phyloP scores from a whole-genome alignment of 2,113 vertebrate species.

The Myiopsitta monachus region DNA sequence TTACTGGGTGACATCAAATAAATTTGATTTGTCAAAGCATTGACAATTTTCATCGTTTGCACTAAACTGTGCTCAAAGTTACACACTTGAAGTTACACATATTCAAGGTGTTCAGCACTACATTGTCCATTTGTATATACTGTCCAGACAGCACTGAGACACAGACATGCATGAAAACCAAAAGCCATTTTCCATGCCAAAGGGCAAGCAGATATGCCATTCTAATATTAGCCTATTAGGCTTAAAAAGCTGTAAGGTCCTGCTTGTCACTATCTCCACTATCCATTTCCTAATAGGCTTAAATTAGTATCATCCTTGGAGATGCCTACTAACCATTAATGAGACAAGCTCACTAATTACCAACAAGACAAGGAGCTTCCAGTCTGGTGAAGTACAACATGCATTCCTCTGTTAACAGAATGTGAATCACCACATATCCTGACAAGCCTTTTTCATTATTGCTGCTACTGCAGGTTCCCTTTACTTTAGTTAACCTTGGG shows the following conservation, averaged over 20 bases:
- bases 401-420: background rate
- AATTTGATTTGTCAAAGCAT: background rate
- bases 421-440: background rate
- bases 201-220: background rate
- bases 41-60: background rate
- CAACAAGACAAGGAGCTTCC: background rate
- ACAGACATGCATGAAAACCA: background rate
- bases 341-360: background rate
- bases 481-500: background rate
- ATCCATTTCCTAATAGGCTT: background rate
- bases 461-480: background rate
- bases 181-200: background rate
- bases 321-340: background rate
- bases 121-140: fast-evolving
- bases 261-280: background rate
- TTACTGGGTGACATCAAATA: background rate
- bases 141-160: background rate
- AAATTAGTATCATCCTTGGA: background rate
- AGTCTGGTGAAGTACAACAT: background rate
- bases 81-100: background rate
- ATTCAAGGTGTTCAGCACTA: background rate
- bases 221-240: background rate
- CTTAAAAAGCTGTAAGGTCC: background rate
- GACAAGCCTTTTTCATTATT: background rate
- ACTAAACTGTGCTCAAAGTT: background rate